Evolutionary conservation across 2,113 vertebrate genomes (phyloP).

Genomic region (Chiloscyllium plagiosum): DNA sequence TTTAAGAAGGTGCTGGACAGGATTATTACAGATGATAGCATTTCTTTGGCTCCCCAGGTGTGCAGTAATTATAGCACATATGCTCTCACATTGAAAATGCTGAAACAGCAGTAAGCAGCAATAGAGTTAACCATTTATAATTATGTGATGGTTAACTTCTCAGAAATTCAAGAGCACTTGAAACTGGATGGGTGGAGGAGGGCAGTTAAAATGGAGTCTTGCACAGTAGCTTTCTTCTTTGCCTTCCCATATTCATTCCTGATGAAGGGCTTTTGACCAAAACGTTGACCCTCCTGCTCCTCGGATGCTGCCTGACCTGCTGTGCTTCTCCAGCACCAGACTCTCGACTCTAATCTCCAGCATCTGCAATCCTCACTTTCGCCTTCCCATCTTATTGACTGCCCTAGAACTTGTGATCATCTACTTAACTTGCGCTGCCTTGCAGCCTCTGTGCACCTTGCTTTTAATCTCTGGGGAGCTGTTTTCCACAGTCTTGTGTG

Average conservation of each 20-base stretch:
- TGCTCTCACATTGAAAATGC: not conserved
- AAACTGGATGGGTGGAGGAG: not conserved
- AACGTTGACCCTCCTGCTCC: too few relatives aligned
- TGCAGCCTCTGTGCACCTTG: not conserved
- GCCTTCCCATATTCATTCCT: not conserved
- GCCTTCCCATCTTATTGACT: not conserved
- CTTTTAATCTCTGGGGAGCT: not conserved
- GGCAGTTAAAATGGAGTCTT: not conserved
- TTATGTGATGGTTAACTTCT: not conserved
- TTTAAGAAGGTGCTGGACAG: not conserved
- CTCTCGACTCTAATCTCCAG: too few relatives aligned
- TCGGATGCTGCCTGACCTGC: too few relatives aligned
- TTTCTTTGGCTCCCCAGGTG: not conserved
- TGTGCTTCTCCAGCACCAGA: too few relatives aligned
- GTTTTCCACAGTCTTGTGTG: not conserved
- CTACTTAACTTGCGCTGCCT: not conserved
- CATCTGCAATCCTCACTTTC: too few relatives aligned
- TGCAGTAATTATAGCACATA: not conserved
- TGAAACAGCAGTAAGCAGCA: not conserved
- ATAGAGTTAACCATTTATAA: not conserved
- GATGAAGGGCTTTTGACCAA: too few relatives aligned
- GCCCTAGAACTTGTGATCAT: not conserved
- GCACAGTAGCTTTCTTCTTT: not conserved
- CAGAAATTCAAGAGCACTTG: not conserved
- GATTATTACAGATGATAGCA: not conserved